Conservation (phyloP, 2,888 invertebrate genomes). For the Calliopum simillimum region DNA sequence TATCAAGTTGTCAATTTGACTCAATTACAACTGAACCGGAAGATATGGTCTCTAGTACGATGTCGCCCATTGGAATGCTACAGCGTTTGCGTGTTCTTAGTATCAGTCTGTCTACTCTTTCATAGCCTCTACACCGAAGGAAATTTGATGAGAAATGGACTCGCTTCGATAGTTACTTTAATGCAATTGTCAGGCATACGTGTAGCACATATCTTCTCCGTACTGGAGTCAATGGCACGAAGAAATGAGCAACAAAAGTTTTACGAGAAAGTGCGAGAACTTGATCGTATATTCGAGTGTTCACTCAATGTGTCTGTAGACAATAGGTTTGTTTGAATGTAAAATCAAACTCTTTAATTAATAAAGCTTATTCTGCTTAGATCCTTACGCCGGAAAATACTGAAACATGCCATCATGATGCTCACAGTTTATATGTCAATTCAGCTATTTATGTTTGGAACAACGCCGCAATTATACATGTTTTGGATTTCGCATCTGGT, state of each 20-base stretch:
- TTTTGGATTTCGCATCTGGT: slow-evolving; percentile 59
- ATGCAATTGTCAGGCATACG: slow-evolving; percentile 62
- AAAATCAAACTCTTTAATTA: background rate
- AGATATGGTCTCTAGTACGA: slow-evolving; percentile 42
- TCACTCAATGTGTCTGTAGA: slow-evolving; percentile 54
- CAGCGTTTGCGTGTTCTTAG: slow-evolving; percentile 43
- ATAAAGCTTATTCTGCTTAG: slow-evolving; percentile 22
- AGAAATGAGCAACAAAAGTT: slow-evolving; percentile 49
- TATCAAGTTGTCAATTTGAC: slow-evolving; percentile 52
- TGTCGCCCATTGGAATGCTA: slow-evolving; percentile 54
- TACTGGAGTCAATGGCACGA: slow-evolving; percentile 57
- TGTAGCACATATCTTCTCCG: slow-evolving; percentile 54
- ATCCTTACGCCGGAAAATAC: slow-evolving; percentile 43
- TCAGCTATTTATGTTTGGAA: slow-evolving; percentile 51
- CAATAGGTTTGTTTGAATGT: slow-evolving; percentile 43
- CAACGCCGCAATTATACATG: slow-evolving; percentile 46
- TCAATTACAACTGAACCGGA: slow-evolving; percentile 48
- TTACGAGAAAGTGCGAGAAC: slow-evolving; percentile 52
- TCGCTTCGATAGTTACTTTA: slow-evolving; percentile 58
- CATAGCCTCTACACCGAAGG: slow-evolving; percentile 49
- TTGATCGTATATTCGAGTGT: slow-evolving; percentile 58
- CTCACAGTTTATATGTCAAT: slow-evolving; percentile 50
- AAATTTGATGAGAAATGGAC: slow-evolving; percentile 38
- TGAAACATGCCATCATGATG: slow-evolving; percentile 47
- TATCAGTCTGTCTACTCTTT: slow-evolving; percentile 47